Percentiles rank a stretch among this genome's conserved stretches.
phyloP scores from a whole-genome alignment of 2,888 invertebrate genomes.

The Agrilus biguttatus region DNA sequence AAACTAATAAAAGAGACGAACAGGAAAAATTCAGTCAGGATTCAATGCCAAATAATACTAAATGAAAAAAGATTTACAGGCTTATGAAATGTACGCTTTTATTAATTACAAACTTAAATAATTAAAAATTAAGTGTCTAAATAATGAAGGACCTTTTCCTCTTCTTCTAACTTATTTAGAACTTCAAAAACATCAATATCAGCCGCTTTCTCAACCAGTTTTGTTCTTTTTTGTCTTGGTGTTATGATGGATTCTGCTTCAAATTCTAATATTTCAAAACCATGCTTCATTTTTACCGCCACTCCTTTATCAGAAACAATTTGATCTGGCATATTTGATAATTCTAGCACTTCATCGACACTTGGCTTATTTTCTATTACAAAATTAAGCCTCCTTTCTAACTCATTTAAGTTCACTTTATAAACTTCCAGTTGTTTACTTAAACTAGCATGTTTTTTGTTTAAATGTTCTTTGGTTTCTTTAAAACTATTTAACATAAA shows the following conservation, averaged over 20 bases:
- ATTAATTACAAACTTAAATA: too few relatives aligned
- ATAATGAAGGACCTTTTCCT: too few relatives aligned
- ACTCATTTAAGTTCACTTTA: not conserved
- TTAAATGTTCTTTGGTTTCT: not conserved
- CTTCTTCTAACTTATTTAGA: too few relatives aligned
- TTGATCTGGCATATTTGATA: not conserved
- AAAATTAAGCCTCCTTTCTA: not conserved
- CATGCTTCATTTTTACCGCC: not conserved
- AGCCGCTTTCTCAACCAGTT: too few relatives aligned
- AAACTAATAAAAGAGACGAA: too few relatives aligned
- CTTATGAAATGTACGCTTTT: too few relatives aligned
- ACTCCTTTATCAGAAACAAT: not conserved
- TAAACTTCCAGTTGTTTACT: not conserved
- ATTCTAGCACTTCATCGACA: not conserved
- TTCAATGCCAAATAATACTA: too few relatives aligned
- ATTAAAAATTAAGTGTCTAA: too few relatives aligned
- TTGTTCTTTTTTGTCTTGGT: too few relatives aligned
- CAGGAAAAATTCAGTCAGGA: too few relatives aligned
- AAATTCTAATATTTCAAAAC: not conserved
- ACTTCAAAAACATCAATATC: too few relatives aligned
- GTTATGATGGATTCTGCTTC: not conserved
- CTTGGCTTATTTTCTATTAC: not conserved
- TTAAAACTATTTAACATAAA: not conserved
- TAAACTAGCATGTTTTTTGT: not conserved
- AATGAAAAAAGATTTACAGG: too few relatives aligned